Evolutionary conservation across 1,140 invertebrate genomes (phyloP), one percentile per base, ranked within the genome.

Genomic region (Cotesia vestalis): DNA sequence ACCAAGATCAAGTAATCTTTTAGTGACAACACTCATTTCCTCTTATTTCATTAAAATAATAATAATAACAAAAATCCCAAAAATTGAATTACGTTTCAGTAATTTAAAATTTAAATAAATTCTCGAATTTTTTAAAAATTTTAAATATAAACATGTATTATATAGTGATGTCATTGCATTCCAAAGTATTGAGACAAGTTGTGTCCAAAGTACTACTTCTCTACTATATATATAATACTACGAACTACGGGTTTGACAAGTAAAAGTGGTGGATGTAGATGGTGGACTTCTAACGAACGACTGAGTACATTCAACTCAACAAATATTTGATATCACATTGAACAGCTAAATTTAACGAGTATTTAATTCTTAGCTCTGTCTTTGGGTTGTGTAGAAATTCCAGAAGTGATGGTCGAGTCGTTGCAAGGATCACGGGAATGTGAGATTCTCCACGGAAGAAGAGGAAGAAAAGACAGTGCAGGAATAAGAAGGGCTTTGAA

Each of bases 401-500:
- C 69, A 34, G 36, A 46, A 63, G 61, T 57, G 69, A 71, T 71
- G 51, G 36, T 70, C 38, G 68, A 71, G 46, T 64, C 52, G 51
- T 64, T 71, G 46, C 38, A 34, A 71, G 40, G 51, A 34, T 66
- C 34, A 40, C 69, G 62, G 20, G 69, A 71, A 71, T 71, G 60
- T 36, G 40, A 71, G 69, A 71, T 52, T 71, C 69, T 64, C 53
- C 51, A 51, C 57, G 46, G 51, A 14, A 51, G 53, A 63, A 51
- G 69, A 38, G 69, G 64, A 64, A 55, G 52, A 61, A 64, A 46
- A 51, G 59, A 61, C 46, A 67, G 72, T 73, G 62, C 61, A 63
- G 78, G 77, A 78, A 79, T 76, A 78, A 76, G 78, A 77, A 78
- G 76, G 72, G 73, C 12, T 71, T 46, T 53, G 73, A 46, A 70